These are phyloP conservation scores for Trinectes maculatus DNA, from an alignment of 2,113 vertebrate genomes.

Conservation along the genomic window DNA sequence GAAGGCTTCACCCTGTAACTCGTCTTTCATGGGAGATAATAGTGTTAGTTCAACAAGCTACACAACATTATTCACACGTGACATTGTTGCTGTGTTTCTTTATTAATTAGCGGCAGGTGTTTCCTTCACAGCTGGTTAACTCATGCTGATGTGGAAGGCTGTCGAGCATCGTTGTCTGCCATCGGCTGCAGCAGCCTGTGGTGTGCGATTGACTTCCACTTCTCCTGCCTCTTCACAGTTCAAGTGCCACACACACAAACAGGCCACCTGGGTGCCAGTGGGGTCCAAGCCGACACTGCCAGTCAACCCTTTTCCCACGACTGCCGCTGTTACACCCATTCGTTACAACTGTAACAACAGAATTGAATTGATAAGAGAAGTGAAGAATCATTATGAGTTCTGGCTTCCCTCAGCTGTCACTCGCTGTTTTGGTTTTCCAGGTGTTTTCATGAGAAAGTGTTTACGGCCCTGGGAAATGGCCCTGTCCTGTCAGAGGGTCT, in stretches of 20 bases:
- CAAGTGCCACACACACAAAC: constrained; percentile 37
- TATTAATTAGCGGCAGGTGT: constrained; percentile 73
- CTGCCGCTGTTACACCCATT: neutral
- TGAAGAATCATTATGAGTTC: no score
- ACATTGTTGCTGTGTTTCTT: constrained; percentile 55
- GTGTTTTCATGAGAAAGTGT: constrained; percentile 13
- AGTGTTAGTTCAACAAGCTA: constrained; percentile 63
- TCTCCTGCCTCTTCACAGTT: constrained; percentile 47
- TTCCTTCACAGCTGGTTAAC: constrained; percentile 74
- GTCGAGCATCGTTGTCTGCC: constrained; percentile 53
- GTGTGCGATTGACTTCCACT: constrained; percentile 6
- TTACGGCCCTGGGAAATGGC: constrained; percentile 8
- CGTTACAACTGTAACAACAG: no score
- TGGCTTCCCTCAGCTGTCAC: constrained; percentile 8
- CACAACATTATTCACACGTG: constrained; percentile 43
- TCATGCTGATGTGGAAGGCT: constrained; percentile 54
- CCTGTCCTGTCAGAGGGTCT: neutral
- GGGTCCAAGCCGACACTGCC: neutral
- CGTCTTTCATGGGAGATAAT: constrained; percentile 37
- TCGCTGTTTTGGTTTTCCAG: neutral
- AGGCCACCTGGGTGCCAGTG: constrained; percentile 10
- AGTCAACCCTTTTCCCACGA: neutral
- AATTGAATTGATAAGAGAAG: no score
- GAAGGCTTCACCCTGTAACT: neutral
- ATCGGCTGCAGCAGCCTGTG: constrained; percentile 32